Percentiles rank a stretch among this genome's conserved stretches.
Evolutionary conservation across 92 coral and sea anemone species (phyloP).

Genomic region (Metridium senile): DNA sequence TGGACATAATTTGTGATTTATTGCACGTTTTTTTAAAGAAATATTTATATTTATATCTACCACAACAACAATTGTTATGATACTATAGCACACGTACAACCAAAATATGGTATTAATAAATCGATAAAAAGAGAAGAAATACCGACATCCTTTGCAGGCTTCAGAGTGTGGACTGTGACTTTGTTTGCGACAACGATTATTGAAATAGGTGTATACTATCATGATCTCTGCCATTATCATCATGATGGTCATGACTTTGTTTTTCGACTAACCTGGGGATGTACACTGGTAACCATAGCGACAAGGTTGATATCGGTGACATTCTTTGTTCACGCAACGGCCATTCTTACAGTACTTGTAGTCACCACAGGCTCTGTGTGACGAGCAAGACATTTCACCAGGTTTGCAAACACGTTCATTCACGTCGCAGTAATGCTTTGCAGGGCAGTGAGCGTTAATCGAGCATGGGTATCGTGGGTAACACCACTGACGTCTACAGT

Average conservation of each 20-base stretch:
- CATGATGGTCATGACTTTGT: background rate
- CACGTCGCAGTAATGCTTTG: slow-evolving; percentile 11
- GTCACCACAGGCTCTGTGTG: background rate
- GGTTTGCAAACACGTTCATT: slow-evolving; percentile 19
- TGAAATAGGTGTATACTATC: background rate
- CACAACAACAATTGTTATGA: no score
- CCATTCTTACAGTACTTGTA: slow-evolving; percentile 25
- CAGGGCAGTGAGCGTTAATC: background rate
- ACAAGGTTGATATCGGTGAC: slow-evolving; percentile 1
- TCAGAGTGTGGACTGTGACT: no score
- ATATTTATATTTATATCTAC: no score
- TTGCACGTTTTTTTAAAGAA: no score
- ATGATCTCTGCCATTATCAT: background rate
- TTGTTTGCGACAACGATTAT: no score
- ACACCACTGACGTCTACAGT: slow-evolving; percentile 8
- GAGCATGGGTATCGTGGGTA: slow-evolving; percentile 6
- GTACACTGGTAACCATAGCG: background rate
- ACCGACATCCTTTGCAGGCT: no score
- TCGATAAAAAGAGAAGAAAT: no score
- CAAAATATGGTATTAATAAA: no score
- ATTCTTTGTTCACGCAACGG: background rate
- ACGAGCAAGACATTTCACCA: background rate
- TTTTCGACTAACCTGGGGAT: background rate
- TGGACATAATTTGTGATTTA: no score
- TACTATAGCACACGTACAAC: no score